These are phyloP conservation scores for Coptodon bakossiorum DNA, from an alignment of 2,113 vertebrate species.

Conservation along the genomic window DNA sequence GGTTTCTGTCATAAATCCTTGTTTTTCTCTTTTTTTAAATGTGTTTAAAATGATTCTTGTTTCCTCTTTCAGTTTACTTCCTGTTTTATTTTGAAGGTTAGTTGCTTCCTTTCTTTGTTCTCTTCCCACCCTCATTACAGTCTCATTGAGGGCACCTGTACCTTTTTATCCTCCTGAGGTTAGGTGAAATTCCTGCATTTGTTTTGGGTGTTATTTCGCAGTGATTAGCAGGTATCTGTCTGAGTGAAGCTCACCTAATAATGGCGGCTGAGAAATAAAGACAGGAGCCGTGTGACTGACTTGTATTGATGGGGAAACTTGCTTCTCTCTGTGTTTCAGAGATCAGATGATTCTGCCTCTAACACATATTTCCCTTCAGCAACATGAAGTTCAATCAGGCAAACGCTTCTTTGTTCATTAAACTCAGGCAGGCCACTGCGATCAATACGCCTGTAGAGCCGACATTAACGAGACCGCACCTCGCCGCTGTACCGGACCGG, in stretches of 20 bases:
- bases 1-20: background rate
- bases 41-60: background rate
- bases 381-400: background rate
- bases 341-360: background rate
- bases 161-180: background rate
- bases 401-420: constrained; percentile 28
- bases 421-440: background rate
- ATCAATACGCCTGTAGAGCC: background rate
- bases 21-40: background rate
- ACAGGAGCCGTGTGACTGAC: background rate
- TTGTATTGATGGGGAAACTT: background rate
- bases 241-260: background rate
- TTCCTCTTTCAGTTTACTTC: background rate
- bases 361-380: background rate
- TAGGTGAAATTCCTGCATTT: background rate
- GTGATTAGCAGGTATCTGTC: background rate
- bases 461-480: background rate
- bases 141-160: background rate
- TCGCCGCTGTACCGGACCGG: background rate
- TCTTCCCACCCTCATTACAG: background rate
- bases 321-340: background rate
- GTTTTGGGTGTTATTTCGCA: background rate
- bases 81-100: background rate
- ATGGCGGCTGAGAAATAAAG: background rate
- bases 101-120: background rate